Conservation (phyloP, 2,888 invertebrate genomes). For the Patella pellucida region DNA sequence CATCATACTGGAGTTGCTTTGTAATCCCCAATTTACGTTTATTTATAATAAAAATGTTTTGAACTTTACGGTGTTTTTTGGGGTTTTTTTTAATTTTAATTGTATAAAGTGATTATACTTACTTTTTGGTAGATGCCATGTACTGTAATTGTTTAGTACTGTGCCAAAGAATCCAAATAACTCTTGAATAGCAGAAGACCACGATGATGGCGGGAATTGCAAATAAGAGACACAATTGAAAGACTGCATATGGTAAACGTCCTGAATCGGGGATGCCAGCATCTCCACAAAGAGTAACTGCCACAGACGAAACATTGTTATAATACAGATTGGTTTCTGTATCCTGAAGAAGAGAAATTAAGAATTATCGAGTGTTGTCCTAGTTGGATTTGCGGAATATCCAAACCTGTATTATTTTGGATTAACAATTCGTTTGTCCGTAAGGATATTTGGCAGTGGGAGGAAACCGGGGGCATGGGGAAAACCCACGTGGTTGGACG, state of each 20-base stretch:
- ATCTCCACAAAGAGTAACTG: conserved; percentile 47
- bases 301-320: conserved; percentile 47
- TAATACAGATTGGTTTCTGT: conserved; percentile 44
- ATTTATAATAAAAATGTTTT: neutral
- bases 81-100: too few relatives aligned
- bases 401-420: too few relatives aligned
- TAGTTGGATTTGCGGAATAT: too few relatives aligned
- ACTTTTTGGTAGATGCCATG: conserved; percentile 51
- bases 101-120: neutral
- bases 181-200: conserved; percentile 68
- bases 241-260: conserved; percentile 60
- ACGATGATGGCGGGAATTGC: conserved; percentile 66
- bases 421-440: too few relatives aligned
- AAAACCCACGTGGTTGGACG: too few relatives aligned
- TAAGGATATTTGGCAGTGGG: too few relatives aligned
- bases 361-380: too few relatives aligned
- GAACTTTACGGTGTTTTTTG: neutral
- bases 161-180: conserved; percentile 70
- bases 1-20: too few relatives aligned
- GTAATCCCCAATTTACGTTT: too few relatives aligned
- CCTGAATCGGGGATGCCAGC: conserved; percentile 30
- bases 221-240: conserved; percentile 69
- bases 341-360: conserved; percentile 30
- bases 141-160: conserved; percentile 68
- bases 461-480: too few relatives aligned